A percentile compares a stretch with the other conserved stretches of the same genome.
phyloP scores from a whole-genome alignment of 2,797 vertebrate genomes.

The Psittacula echo region DNA sequence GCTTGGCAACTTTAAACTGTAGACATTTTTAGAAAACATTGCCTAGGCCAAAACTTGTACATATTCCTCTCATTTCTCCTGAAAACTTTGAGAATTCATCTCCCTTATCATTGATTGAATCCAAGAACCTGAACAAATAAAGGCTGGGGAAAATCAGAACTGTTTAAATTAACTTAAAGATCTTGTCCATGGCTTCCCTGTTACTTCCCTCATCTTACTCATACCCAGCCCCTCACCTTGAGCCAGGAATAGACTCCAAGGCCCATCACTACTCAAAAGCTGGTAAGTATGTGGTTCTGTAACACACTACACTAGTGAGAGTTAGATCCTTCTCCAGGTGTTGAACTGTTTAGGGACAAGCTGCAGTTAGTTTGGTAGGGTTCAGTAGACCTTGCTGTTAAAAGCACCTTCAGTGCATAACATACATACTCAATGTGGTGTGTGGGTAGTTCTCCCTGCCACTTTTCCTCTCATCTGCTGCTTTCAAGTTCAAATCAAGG shows the following conservation, averaged over 20 bases:
- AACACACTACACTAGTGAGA: not conserved
- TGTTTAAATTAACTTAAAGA: not conserved
- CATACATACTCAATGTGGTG: rapidly evolving
- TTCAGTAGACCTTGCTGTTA: not conserved
- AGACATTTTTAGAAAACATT: not conserved
- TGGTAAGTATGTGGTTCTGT: not conserved
- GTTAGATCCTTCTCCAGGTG: not conserved
- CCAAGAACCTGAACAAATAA: not conserved
- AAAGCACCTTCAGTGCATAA: not conserved
- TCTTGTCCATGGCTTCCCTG: not conserved
- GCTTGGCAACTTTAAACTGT: not conserved
- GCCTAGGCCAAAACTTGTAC: not conserved
- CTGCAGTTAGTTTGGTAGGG: not conserved
- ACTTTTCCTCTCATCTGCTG: not conserved
- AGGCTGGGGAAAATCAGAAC: not conserved
- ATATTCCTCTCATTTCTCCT: not conserved
- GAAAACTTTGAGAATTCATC: not conserved
- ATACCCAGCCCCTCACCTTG: not conserved
- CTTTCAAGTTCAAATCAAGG: not conserved
- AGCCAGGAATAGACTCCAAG: not conserved
- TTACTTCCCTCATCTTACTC: not conserved
- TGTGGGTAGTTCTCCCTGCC: not conserved
- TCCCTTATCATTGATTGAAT: not conserved
- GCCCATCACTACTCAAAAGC: not conserved
- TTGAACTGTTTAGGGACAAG: not conserved